Base-by-base conservation (phyloP, 2,797 vertebrate genomes). In the Etheostoma perlongum region DNA sequence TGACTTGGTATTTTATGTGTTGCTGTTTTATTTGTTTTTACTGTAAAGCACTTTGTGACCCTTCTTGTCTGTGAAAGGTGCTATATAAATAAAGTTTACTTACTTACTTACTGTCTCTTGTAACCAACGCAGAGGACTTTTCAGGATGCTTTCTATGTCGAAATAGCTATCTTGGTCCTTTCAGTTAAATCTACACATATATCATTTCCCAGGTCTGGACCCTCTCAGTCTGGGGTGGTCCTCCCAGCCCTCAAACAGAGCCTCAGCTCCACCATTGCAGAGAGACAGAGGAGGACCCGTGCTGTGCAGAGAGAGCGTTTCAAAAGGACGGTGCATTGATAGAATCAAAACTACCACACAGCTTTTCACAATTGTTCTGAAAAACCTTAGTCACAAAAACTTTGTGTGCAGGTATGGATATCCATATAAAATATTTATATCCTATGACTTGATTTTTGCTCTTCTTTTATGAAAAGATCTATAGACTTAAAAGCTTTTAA, bases 201-300 rank as follows among this genome's bases (percentile, higher is more conserved):
- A 23, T 73, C 4, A 19, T 49, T 42, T 54, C 51, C 11, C 55
- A 95, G 95, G 74, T 84, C 91, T 55, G 85, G 90, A 66, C 54
- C 87, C 23, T 81, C 88, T 59, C 90, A 90, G 2, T 40, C 90
- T 13, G 88, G 93, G 0, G 85, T 94, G 51, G 85, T 95, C 44
- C 89, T 97, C 30, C 96, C 96, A 0, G 94, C 95, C 0, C 93
- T 96, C 77, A 96, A 94, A 82, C 95, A 94, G 71, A 95, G 88
- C 46, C 74, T 95, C 51, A 93, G 81, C 68, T 94, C 85, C 64
- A 94, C 49, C 68, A 81, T 95, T 1, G 91, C 93, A 0, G 95
- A 96, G 40, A 86, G 95, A 82, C 95, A 96, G 89, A 95, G 90
- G 77, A 93, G 94, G 82, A 79, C 90, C 5, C 94, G 93, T 2